Percentiles rank a stretch among this genome's conserved stretches.
Evolutionary conservation across 2,113 vertebrate genomes (phyloP).

Genomic region (Nansenia antarctica): DNA sequence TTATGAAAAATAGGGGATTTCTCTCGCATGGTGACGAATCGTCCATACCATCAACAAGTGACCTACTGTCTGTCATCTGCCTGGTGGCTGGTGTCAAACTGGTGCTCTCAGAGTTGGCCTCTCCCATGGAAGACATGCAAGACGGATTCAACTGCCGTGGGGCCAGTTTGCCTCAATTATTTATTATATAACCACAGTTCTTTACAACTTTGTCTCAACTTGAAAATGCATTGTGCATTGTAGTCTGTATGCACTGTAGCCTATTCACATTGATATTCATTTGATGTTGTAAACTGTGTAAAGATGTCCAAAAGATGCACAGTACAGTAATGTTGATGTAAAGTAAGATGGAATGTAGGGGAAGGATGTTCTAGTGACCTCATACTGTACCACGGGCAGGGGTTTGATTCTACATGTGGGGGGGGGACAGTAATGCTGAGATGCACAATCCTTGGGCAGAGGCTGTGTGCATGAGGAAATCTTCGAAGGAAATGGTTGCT

Average conservation of each 20-base stretch:
- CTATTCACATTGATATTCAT: neutral
- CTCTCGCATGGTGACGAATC: conserved; percentile 14
- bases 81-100: conserved; percentile 15
- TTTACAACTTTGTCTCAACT: neutral
- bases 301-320: too few species aligned
- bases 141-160: too few species aligned
- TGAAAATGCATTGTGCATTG: neutral
- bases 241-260: neutral
- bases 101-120: conserved; percentile 32
- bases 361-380: too few species aligned
- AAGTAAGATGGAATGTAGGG: too few species aligned
- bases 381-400: too few species aligned
- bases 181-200: neutral
- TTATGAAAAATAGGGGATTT: neutral
- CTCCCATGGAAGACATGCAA: neutral
- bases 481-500: too few species aligned
- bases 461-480: too few species aligned
- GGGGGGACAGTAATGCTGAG: too few species aligned
- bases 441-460: too few species aligned
- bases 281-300: too few species aligned
- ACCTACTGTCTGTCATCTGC: conserved; percentile 28
- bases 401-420: too few species aligned
- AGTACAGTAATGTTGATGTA: too few species aligned
- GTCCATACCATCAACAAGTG: conserved; percentile 49
- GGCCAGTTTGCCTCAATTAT: neutral